These are phyloP conservation scores for Eupelmus urozonus DNA, from an alignment of 2,888 invertebrate genomes.

Conservation along the genomic window DNA sequence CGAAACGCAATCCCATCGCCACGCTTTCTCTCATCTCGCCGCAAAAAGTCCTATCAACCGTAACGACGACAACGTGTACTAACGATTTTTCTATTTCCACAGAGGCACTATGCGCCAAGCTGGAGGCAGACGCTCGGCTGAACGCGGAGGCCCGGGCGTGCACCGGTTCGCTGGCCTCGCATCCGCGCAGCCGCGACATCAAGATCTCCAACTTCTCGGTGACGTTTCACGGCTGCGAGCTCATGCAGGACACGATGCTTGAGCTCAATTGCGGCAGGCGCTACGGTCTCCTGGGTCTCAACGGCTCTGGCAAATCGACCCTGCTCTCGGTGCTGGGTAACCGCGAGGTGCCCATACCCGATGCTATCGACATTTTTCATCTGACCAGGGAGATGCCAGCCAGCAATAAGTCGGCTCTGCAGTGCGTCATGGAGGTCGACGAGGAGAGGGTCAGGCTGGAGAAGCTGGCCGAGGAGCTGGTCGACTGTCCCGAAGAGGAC, in stretches of 20 bases:
- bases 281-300: conserved; percentile 97
- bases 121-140: conserved; percentile 93
- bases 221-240: conserved; percentile 97
- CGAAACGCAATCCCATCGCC: no score
- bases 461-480: conserved; percentile 92
- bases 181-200: conserved; percentile 96
- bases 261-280: conserved; percentile 98
- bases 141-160: conserved; percentile 96
- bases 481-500: conserved; percentile 89
- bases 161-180: conserved; percentile 96
- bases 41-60: no score
- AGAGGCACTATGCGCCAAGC: conserved; percentile 91
- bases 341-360: conserved; percentile 96
- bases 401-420: conserved; percentile 96
- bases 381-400: conserved; percentile 98
- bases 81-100: conserved; percentile 66
- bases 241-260: conserved; percentile 95
- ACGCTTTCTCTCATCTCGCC: no score
- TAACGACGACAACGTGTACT: neutral
- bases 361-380: conserved; percentile 98
- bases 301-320: conserved; percentile 99
- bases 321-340: conserved; percentile 93
- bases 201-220: conserved; percentile 98
- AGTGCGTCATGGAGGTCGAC: conserved; percentile 99
- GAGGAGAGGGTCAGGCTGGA: conserved; percentile 94